Evolutionary conservation across 2,797 vertebrate species (phyloP), one percentile per base, ranked within the genome.

Genomic region (Falco peregrinus): DNA sequence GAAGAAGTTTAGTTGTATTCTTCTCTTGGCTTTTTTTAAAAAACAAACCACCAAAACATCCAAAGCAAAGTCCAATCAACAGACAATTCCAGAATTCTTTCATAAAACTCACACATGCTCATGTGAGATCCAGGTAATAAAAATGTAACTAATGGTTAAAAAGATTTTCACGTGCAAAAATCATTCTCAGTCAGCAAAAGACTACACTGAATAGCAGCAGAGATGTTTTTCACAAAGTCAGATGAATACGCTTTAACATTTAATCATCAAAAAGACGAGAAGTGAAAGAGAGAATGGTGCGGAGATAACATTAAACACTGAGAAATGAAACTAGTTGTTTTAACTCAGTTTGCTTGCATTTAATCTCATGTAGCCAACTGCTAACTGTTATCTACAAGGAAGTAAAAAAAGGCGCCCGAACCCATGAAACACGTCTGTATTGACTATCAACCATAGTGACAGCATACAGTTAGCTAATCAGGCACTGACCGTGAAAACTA

Each of bases 81-180:
- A 96, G 85, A 39, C 5, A 21, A 10, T 22, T 71, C 25, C 13
- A 25, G 39, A 33, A 80, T 54, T 93, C 74, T 93, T 90, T 53
- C 56, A 26, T 29, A 78, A 84, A 95, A 86, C 53, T 73, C 64
- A 70, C 8, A 94, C 37, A 75, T 76, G 91, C 74, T 80, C 24
- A 68, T 88, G 53, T 79, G 89, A 93, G 84, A 74, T n/a, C 20
- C 69, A 89, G 78, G 75, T 24, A 35, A 37, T 13, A 76, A 93
- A 84, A 86, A 35, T 41, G 45, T 48, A 48, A 53, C 16, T 41
- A 59, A 70, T 54, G 68, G 31, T 50, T 76, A 79, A 88, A 91
- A 87, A 91, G 83, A 80, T 41, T 91, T 71, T 73, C 26, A 29
- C 25, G 47, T 64, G 73, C 87, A 90, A 91, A 97, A 88, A 65